These are phyloP conservation scores for Zingel zingel DNA, from an alignment of 2,113 vertebrate species.

Conservation along the genomic window DNA sequence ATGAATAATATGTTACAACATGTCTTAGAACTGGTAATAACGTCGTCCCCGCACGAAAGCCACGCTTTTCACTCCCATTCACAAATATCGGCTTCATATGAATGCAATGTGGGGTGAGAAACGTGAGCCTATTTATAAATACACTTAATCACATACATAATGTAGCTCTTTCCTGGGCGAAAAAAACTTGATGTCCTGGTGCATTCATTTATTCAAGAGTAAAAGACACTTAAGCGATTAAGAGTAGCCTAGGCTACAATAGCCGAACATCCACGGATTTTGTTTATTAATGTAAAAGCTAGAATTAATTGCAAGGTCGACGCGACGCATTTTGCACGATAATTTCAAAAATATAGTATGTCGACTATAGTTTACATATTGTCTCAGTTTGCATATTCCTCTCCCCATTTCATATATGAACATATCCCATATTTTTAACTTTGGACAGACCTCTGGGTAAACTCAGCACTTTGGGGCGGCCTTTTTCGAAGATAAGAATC, in stretches of 20 bases:
- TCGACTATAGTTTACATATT: too few species aligned
- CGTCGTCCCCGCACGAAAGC: not conserved
- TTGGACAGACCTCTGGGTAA: not conserved
- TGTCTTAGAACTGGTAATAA: not conserved
- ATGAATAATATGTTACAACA: not conserved
- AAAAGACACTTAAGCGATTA: not conserved
- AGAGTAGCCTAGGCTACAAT: too few species aligned
- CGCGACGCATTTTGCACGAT: not conserved
- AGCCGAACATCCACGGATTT: not conserved
- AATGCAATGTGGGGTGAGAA: conserved; percentile 48
- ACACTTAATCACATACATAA: not conserved
- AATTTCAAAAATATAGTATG: not conserved
- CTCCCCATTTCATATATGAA: not conserved
- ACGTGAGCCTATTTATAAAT: conserved; percentile 64
- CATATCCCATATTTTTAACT: not conserved
- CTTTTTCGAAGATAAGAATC: conserved; percentile 14
- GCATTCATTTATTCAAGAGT: not conserved
- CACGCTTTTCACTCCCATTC: conserved; percentile 16
- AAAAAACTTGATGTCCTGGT: not conserved
- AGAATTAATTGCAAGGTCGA: conserved; percentile 26
- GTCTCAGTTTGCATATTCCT: not conserved
- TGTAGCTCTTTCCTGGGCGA: conserved; percentile 19
- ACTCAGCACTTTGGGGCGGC: not conserved
- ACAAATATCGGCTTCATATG: conserved; percentile 43
- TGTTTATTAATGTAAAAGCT: not conserved